A percentile compares a stretch with the other conserved stretches of the same genome.
phyloP scores from a whole-genome alignment of 35 echinoderm and acorn worm genomes.

The Eucidaris tribuloides region DNA sequence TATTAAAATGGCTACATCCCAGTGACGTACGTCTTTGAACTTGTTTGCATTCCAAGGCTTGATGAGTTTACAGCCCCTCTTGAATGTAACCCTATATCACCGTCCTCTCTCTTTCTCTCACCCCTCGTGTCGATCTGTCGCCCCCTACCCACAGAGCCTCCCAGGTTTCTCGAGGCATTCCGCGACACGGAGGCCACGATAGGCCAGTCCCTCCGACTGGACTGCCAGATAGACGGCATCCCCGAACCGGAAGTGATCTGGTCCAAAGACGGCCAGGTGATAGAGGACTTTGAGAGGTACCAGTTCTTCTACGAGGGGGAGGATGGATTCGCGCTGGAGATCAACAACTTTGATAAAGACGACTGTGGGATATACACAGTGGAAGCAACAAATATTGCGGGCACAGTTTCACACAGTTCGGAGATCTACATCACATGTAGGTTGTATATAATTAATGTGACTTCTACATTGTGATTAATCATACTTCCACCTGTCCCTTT shows the following conservation, averaged over 20 bases:
- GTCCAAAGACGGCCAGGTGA: constrained; percentile 78
- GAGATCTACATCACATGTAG: constrained; percentile 73
- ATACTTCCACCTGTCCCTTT: too few species aligned
- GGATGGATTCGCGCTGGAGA: constrained; percentile 61
- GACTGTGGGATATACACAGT: constrained; percentile 84
- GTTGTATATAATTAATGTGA: not conserved
- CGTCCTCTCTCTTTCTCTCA: too few species aligned
- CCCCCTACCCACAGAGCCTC: constrained; percentile 64
- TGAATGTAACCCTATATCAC: too few species aligned
- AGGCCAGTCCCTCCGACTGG: constrained; percentile 59
- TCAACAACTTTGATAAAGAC: constrained; percentile 59
- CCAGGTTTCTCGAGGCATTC: constrained; percentile 56
- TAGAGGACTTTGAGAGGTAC: constrained; percentile 18
- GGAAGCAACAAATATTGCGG: constrained; percentile 82
- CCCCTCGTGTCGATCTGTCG: too few species aligned
- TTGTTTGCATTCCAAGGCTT: too few species aligned
- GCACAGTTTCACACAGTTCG: constrained; percentile 49
- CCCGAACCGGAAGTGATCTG: constrained; percentile 92
- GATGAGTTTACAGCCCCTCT: too few species aligned
- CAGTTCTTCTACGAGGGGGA: constrained; percentile 88
- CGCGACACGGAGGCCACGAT: constrained; percentile 31
- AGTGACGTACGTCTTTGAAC: too few species aligned
- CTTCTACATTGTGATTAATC: too few species aligned
- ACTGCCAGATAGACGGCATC: constrained; percentile 80
- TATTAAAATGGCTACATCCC: too few species aligned